A percentile compares a stretch with the other conserved stretches of the same genome.
phyloP scores from a whole-genome alignment of 2,888 invertebrate genomes.

The Melanchra persicariae region DNA sequence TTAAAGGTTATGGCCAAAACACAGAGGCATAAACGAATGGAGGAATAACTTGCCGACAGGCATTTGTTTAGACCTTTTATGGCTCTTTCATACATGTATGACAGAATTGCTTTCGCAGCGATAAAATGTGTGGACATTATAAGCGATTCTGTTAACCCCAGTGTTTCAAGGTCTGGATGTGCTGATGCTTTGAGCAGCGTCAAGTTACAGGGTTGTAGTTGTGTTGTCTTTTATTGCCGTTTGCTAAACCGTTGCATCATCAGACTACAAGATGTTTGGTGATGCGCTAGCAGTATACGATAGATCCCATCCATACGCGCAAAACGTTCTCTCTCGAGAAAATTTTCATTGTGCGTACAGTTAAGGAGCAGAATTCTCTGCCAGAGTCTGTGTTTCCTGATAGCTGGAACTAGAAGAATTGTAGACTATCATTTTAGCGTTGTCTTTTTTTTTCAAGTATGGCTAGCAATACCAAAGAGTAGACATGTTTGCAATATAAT shows the following conservation, averaged over 20 bases:
- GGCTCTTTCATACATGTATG: background rate
- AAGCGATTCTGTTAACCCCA: too few species aligned
- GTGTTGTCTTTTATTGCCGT: background rate
- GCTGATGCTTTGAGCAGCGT: background rate
- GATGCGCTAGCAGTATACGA: too few species aligned
- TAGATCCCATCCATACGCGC: too few species aligned
- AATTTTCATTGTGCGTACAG: too few species aligned
- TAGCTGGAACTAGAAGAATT: background rate
- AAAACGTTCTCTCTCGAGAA: too few species aligned
- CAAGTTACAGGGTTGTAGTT: too few species aligned
- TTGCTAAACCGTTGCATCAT: too few species aligned
- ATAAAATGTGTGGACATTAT: background rate
- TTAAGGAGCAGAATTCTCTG: background rate
- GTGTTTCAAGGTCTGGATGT: background rate
- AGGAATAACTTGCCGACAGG: background rate
- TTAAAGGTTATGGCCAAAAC: constrained; percentile 37
- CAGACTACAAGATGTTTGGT: too few species aligned
- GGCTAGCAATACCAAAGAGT: too few species aligned
- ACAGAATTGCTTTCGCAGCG: background rate
- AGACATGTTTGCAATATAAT: too few species aligned
- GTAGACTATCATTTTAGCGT: too few species aligned
- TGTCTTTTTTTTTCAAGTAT: too few species aligned
- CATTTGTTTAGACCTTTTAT: constrained; percentile 9
- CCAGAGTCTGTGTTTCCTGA: background rate
- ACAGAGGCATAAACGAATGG: constrained; percentile 35